phyloP scores from a whole-genome alignment of 2,888 invertebrate species.

The Ectemnius lituratus region DNA sequence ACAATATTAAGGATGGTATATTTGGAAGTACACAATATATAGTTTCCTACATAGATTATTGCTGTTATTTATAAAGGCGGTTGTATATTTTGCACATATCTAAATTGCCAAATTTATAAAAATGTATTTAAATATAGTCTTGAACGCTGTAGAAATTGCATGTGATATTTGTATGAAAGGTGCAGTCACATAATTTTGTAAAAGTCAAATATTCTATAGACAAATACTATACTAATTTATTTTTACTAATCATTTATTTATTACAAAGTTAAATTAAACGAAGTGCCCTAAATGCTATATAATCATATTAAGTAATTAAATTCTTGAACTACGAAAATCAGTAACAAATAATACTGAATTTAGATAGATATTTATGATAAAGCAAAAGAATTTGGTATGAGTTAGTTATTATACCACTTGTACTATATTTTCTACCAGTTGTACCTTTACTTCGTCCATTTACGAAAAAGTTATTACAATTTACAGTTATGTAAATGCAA shows the following conservation, averaged over 20 bases:
- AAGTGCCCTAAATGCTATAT: background rate
- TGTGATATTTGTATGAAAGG: slow-evolving; percentile 17
- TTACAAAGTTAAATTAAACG: background rate
- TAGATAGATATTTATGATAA: slow-evolving; percentile 6
- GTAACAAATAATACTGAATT: slow-evolving; percentile 19
- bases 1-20: slow-evolving; percentile 7
- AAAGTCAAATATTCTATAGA: background rate
- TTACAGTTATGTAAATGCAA: no score
- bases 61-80: no score
- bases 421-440: slow-evolving; percentile 1
- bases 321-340: background rate
- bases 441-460: no score
- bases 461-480: no score
- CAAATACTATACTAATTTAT: slow-evolving; percentile 2
- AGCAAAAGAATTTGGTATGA: slow-evolving; percentile 8
- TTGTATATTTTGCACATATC: no score
- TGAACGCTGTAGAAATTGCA: slow-evolving; percentile 16
- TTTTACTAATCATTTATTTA: slow-evolving; percentile 1
- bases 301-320: background rate
- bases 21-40: slow-evolving; percentile 15
- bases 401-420: slow-evolving; percentile 5
- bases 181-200: background rate
- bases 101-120: no score
- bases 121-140: slow-evolving; percentile 13
- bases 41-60: no score